A percentile compares a stretch with the other conserved stretches of the same genome.
phyloP scores from a whole-genome alignment of 2,888 invertebrate genomes.

The Myopa tessellatipennis region DNA sequence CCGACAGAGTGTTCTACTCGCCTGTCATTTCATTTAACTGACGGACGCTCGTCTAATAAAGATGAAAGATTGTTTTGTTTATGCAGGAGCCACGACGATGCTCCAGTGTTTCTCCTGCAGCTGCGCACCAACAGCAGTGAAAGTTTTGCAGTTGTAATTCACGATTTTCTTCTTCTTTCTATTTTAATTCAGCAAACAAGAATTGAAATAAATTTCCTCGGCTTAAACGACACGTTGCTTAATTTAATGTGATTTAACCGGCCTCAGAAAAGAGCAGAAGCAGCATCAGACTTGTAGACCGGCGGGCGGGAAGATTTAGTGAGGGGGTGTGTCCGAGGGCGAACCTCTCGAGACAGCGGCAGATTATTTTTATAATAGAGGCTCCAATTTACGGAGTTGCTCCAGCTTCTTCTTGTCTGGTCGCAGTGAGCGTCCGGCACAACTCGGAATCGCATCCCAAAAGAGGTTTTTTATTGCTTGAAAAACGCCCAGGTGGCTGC shows the following conservation, averaged over 20 bases:
- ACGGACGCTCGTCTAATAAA: slow-evolving; percentile 12
- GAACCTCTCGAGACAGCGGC: too few species aligned
- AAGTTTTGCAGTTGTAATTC: slow-evolving; percentile 21
- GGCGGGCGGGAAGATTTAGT: too few species aligned
- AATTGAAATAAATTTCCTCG: slow-evolving; percentile 33
- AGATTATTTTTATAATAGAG: too few species aligned
- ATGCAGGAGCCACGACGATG: neutral
- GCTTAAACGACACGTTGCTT: slow-evolving; percentile 21
- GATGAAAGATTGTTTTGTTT: slow-evolving; percentile 26
- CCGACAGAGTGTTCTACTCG: neutral
- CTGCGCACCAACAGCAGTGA: slow-evolving; percentile 33
- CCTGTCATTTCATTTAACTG: slow-evolving; percentile 25
- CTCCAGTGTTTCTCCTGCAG: slow-evolving; percentile 23
- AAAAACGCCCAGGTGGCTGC: too few species aligned
- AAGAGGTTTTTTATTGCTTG: too few species aligned
- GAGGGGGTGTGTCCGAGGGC: too few species aligned
- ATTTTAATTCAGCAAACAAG: slow-evolving; percentile 8
- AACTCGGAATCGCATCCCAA: too few species aligned
- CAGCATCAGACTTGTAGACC: neutral
- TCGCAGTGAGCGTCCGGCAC: too few species aligned
- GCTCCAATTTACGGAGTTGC: too few species aligned
- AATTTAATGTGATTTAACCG: slow-evolving; percentile 31
- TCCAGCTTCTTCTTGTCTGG: too few species aligned
- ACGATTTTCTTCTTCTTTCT: neutral
- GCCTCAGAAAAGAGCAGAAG: neutral